Base-by-base conservation (phyloP, 2,888 invertebrate genomes). In the Gonocerus acuteangulatus region DNA sequence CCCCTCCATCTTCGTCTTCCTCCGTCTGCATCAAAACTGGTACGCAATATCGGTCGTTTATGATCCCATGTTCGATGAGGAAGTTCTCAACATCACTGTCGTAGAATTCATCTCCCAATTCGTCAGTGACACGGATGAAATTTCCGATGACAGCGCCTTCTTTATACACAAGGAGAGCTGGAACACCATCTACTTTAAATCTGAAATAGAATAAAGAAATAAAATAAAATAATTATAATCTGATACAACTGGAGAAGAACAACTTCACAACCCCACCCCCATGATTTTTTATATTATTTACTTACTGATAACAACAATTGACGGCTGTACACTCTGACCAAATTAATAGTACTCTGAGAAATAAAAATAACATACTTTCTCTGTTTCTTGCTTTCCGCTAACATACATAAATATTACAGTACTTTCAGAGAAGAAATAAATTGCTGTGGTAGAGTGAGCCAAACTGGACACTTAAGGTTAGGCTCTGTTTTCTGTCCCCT, bases 161-260 rank as follows among this genome's bases (percentile, higher is more conserved):
- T 76, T 93, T 94, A 73, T 97, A 97, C 0, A 91, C 85, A 36
- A 96, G 77, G 57, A 97, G 74, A 1, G 96, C 95, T 13, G 97
- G 97, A 0, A 96, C 84, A 19, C 95, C 96, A 69, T 85, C 85
- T 21, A 81, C 77, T 72, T 89, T 85, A 74, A 96, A 96, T 69
- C 87, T 84, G 58, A 82, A 80, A 59, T 21, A 32, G 23, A 44
- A 27, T 42, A 51, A 1, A 39, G 15, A 16, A 36, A 27, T 51
- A 7, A 19, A 32, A 34, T 27, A 51, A 7, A 48, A 7, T n/a
- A 42, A 48, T 18, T 19, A 19, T 36, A 3, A 27, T 27, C 27
- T 6, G 21, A 47, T 27, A 27, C 27, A 27, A 4, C 27, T 27
- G 27, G n/a, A n/a, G n/a, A n/a, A n/a, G n/a, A n/a, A n/a, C n/a